A percentile compares a stretch with the other conserved stretches of the same genome.
Evolutionary conservation across 2,797 vertebrate genomes (phyloP).

Genomic region (Cercopithecus neglectus): DNA sequence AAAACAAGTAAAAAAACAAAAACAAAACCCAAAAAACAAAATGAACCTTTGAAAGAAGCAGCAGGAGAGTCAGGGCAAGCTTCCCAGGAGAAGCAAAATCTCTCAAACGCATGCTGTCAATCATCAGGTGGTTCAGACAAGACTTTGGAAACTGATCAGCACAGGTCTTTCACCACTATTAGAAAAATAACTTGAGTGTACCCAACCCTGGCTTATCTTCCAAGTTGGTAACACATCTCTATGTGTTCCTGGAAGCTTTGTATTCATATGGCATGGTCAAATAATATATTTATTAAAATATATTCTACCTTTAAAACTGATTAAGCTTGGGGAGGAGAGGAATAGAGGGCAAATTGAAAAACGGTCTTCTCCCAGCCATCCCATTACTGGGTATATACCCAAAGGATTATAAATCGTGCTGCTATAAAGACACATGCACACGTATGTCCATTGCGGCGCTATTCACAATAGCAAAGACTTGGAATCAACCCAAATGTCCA

Average conservation of each 20-base stretch:
- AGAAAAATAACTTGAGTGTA: neutral
- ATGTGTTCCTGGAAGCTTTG: neutral
- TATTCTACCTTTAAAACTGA: neutral
- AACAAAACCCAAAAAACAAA: neutral
- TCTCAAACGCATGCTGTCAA: neutral
- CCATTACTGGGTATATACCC: too few relatives aligned
- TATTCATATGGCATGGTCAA: neutral
- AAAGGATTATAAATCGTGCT: too few relatives aligned
- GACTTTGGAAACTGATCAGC: neutral
- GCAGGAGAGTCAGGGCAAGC: neutral
- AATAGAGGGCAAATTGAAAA: neutral
- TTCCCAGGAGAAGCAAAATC: neutral
- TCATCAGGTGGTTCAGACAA: neutral
- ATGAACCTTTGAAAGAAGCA: neutral
- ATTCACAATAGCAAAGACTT: too few relatives aligned
- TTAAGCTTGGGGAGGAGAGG: neutral
- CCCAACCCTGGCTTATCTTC: neutral
- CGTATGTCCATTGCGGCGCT: accelerated
- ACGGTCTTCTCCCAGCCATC: neutral
- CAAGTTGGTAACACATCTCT: neutral
- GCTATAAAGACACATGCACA: too few relatives aligned
- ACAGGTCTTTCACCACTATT: neutral
- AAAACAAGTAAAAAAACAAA: neutral
- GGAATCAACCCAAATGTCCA: too few relatives aligned
- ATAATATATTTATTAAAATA: neutral